phyloP scores from a whole-genome alignment of 2,888 invertebrate genomes.

The Microplitis deprimator region DNA sequence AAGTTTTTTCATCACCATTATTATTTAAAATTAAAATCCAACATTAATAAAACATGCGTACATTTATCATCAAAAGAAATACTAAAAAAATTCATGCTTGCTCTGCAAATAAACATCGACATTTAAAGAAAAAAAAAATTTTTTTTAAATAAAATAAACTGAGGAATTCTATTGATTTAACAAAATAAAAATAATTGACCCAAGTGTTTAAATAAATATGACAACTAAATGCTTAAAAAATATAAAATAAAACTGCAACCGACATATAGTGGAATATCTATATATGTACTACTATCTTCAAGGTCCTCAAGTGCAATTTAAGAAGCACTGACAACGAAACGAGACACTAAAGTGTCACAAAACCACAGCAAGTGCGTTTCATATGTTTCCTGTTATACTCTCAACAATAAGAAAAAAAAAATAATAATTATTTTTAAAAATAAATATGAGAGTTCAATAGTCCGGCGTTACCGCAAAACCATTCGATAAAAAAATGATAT shows the following conservation, averaged over 20 bases:
- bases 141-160: not conserved
- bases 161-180: not conserved
- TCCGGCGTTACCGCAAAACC: not conserved
- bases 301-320: constrained; percentile 25
- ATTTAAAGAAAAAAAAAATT: not conserved
- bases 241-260: not conserved
- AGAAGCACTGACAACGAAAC: constrained; percentile 21
- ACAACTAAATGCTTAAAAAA: not conserved
- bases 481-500: not conserved
- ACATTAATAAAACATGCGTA: not conserved
- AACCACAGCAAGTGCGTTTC: not conserved
- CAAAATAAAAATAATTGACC: not conserved
- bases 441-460: not conserved
- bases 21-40: not conserved
- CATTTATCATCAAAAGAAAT: not conserved
- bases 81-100: not conserved
- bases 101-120: not conserved
- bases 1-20: not conserved
- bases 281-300: constrained; percentile 5
- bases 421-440: not conserved
- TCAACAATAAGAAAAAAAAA: not conserved
- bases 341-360: constrained; percentile 24
- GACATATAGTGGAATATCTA: constrained; percentile 1
- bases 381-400: constrained; percentile 2
- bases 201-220: not conserved